Percentiles rank a stretch among this genome's conserved stretches.
Conservation (phyloP, 2,797 vertebrate species). For the Pelochelys cantorii region DNA sequence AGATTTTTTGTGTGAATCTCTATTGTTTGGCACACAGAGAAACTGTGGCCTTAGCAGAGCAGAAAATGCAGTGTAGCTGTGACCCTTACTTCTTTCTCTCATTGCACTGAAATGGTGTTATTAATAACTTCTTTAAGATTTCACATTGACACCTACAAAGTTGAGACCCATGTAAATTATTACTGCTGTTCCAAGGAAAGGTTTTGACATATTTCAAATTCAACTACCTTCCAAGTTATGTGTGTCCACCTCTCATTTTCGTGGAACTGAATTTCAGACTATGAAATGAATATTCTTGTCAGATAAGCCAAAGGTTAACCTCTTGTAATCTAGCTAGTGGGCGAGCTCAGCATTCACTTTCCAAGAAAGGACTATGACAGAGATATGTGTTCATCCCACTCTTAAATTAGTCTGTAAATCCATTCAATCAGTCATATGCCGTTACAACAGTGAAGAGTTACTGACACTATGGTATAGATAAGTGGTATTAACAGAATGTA, state of each 20-base stretch:
- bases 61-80: background rate
- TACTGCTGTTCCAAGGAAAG: background rate
- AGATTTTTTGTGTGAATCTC: background rate
- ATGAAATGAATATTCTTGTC: background rate
- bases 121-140: background rate
- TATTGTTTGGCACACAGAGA: background rate
- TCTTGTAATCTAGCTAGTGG: background rate
- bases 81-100: background rate
- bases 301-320: background rate
- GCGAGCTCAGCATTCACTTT: background rate
- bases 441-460: background rate
- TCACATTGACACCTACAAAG: background rate
- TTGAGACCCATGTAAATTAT: background rate
- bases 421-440: background rate
- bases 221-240: background rate
- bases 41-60: background rate
- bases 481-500: background rate
- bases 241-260: background rate
- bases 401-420: fast-evolving
- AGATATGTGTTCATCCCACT: background rate
- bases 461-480: background rate
- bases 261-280: background rate
- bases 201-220: background rate
- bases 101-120: background rate
- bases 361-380: background rate